Conservation (phyloP, 2,888 invertebrate genomes). For the Dicyrtomina minuta region DNA sequence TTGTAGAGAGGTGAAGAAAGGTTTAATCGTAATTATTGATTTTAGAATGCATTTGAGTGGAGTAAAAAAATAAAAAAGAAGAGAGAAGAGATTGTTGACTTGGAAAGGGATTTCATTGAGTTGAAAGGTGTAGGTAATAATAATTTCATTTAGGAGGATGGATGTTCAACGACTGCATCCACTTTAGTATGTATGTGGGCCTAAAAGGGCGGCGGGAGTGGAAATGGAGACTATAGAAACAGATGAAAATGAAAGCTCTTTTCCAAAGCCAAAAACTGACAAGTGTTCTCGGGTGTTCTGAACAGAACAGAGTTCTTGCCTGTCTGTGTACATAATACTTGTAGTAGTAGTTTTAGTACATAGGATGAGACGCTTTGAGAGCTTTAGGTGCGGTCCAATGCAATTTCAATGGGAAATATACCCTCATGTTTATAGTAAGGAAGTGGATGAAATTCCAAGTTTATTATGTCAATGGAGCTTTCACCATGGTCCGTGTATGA, state of each 20-base stretch:
- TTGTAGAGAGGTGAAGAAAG: slow-evolving; percentile 18
- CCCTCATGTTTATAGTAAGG: slow-evolving; percentile 1
- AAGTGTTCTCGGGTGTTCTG: neutral
- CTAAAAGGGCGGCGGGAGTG: too few relatives aligned
- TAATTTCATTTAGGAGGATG: slow-evolving; percentile 13
- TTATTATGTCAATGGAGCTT: slow-evolving; percentile 14
- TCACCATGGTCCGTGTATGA: slow-evolving; percentile 1
- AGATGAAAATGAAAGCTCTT: neutral
- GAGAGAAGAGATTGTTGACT: slow-evolving; percentile 9
- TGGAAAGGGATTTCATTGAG: slow-evolving; percentile 16
- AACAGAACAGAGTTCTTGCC: neutral
- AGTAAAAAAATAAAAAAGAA: too few relatives aligned
- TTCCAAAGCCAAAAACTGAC: neutral
- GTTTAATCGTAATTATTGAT: slow-evolving; percentile 20
- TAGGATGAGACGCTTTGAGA: neutral
- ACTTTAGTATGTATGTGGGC: neutral
- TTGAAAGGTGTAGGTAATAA: slow-evolving; percentile 9
- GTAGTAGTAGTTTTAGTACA: neutral
- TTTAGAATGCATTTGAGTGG: slow-evolving; percentile 18
- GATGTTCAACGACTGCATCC: slow-evolving; percentile 16
- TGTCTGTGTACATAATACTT: neutral
- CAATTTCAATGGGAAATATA: neutral
- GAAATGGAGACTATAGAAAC: too few relatives aligned
- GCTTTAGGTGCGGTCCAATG: too few relatives aligned
- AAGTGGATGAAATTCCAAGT: neutral